Conservation (phyloP, 2,797 vertebrate genomes). For the Macropodus opercularis region DNA sequence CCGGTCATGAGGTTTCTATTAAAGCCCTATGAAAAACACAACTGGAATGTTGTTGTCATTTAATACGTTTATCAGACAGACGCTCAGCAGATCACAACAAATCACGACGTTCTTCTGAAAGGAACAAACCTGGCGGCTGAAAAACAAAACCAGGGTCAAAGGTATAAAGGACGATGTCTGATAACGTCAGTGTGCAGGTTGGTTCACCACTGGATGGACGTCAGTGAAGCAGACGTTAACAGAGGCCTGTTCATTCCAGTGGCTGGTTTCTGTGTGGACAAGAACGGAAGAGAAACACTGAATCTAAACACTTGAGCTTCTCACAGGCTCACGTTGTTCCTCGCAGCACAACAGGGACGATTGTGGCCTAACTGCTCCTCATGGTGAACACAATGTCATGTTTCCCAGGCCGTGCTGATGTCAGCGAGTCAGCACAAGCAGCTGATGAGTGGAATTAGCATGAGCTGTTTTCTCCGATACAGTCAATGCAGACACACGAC, state of each 20-base stretch:
- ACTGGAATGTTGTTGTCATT: constrained; percentile 33
- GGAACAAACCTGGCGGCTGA: not conserved
- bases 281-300: too few relatives aligned
- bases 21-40: constrained; percentile 30
- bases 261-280: too few relatives aligned
- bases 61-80: constrained; percentile 36
- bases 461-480: constrained; percentile 1
- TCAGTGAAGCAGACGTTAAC: too few relatives aligned
- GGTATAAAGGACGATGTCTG: not conserved
- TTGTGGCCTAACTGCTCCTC: constrained; percentile 39
- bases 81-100: constrained; percentile 25
- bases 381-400: constrained; percentile 12
- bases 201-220: too few relatives aligned
- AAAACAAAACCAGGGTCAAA: not conserved
- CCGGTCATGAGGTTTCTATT: constrained; percentile 43
- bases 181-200: not conserved
- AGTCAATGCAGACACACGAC: not conserved
- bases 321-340: constrained; percentile 26
- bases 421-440: constrained; percentile 17
- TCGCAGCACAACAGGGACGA: constrained; percentile 33
- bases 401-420: not conserved
- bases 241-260: too few relatives aligned
- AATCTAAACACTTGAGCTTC: too few relatives aligned
- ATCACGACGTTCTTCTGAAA: constrained; percentile 3
- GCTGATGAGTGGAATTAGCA: constrained; percentile 1